A percentile compares a stretch with the other conserved stretches of the same genome.
Conservation (phyloP, 1,140 invertebrate genomes). For the Hylaeus anthracinus region DNA sequence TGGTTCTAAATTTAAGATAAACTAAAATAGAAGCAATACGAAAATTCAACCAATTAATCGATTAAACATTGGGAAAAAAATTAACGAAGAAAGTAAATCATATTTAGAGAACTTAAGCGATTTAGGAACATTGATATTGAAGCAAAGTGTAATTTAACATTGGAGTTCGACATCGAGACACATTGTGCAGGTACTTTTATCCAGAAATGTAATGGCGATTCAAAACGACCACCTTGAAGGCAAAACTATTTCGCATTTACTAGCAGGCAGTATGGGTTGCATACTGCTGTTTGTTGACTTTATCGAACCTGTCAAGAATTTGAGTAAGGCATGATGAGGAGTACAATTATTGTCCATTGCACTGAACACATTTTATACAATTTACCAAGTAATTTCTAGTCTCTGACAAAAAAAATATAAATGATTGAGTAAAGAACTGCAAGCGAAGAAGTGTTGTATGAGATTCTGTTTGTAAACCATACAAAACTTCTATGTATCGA, state of each 20-base stretch:
- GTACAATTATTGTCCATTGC: slow-evolving; percentile 20
- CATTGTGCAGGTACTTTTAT: slow-evolving; percentile 37
- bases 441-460: not conserved
- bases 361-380: slow-evolving; percentile 38
- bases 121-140: not conserved
- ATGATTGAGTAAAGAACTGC: not conserved
- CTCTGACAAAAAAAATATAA: slow-evolving; percentile 16
- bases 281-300: slow-evolving; percentile 6
- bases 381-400: slow-evolving; percentile 37
- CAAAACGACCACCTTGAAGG: slow-evolving; percentile 60
- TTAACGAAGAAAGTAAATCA: not conserved
- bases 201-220: not conserved
- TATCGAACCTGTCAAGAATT: not conserved
- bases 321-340: not conserved
- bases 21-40: not conserved
- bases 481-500: not conserved
- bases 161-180: slow-evolving; percentile 11
- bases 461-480: not conserved
- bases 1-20: not conserved
- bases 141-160: not conserved
- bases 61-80: not conserved
- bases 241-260: slow-evolving; percentile 19
- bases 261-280: slow-evolving; percentile 1
- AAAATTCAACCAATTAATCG: not conserved
- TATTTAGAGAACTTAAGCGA: not conserved